Conservation (phyloP, 2,888 invertebrate genomes). For the Noctua fimbriata region DNA sequence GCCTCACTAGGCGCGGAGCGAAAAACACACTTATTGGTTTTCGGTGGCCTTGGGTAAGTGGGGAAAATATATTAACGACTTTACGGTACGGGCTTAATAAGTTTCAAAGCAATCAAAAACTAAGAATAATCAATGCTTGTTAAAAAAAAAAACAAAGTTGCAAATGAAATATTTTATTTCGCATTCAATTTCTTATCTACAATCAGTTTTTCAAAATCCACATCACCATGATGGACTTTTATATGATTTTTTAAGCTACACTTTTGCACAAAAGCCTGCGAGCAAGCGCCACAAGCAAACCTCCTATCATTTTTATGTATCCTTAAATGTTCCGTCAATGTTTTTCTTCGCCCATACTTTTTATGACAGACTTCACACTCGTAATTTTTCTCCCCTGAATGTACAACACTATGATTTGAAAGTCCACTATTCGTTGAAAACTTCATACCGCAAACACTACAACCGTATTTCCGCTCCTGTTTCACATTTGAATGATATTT, state of each 20-base stretch:
- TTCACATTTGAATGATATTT: slow-evolving; percentile 53
- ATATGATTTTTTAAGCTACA: slow-evolving; percentile 74
- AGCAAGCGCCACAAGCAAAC: slow-evolving; percentile 69
- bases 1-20: too few species aligned
- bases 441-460: slow-evolving; percentile 52
- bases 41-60: too few species aligned
- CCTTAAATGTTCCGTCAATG: slow-evolving; percentile 71
- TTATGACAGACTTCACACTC: slow-evolving; percentile 82
- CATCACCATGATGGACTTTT: slow-evolving; percentile 58
- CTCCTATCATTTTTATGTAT: slow-evolving; percentile 74
- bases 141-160: background rate
- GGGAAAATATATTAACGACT: background rate
- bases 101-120: slow-evolving; percentile 4
- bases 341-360: slow-evolving; percentile 69
- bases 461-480: slow-evolving; percentile 50
- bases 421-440: slow-evolving; percentile 54
- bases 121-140: background rate
- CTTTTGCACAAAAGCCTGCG: slow-evolving; percentile 74
- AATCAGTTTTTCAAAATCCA: slow-evolving; percentile 53
- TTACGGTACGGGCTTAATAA: background rate
- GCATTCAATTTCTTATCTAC: slow-evolving; percentile 54
- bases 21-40: too few species aligned
- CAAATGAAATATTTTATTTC: slow-evolving; percentile 48
- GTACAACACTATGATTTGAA: slow-evolving; percentile 49
- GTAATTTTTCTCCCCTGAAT: slow-evolving; percentile 76